Base-by-base conservation (phyloP, 2,888 invertebrate genomes). In the Spatulosminthurus flaviceps region DNA sequence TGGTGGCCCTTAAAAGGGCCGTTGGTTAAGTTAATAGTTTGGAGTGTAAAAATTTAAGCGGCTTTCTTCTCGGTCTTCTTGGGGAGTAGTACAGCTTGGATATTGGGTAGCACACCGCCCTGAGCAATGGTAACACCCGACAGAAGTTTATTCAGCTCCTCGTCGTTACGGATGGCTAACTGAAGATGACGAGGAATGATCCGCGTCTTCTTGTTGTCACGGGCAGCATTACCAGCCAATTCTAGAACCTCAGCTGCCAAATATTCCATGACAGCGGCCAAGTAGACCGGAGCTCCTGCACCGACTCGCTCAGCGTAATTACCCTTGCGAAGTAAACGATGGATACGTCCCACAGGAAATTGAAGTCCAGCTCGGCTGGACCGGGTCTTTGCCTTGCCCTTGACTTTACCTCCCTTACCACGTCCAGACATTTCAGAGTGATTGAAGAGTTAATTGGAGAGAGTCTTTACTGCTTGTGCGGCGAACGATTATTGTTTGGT, bases 101-200 rank as follows among this genome's bases (percentile, higher is more conserved):
- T 94, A 86, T 93, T 92, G 0, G 95, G 94, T 86, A 95, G 87
- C 0, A 95, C 95, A 85, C 95, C 95, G 80, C 95, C 95, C 88
- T 95, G 93, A 28, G 94, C 92, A 86, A 95, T 94, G 22, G 94
- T 94, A 0, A 94, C 94, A 61, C 93, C 92, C 0, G 91, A 90
- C 7, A 95, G 88, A 74, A 95, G 89, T 87, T 92, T 92, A 87
- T 93, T 93, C 86, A 95, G 88, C 86, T 95, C 95, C 85, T 94
- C 93, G 87, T 95, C 95, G 87, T 94, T 94, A 21, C 93, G 89
- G 81, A 95, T 92, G 28, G 94, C 94, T 83, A 95, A 87, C 87
- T 94, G 92, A 28, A 95, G 89, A 87, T 94, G 94, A 73, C 94
- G 90, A 0, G 94, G 93, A 78, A 92, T 92, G 86, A 95, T 94